phyloP scores from a whole-genome alignment of 1,140 invertebrate species.

The Solenopsis invicta region DNA sequence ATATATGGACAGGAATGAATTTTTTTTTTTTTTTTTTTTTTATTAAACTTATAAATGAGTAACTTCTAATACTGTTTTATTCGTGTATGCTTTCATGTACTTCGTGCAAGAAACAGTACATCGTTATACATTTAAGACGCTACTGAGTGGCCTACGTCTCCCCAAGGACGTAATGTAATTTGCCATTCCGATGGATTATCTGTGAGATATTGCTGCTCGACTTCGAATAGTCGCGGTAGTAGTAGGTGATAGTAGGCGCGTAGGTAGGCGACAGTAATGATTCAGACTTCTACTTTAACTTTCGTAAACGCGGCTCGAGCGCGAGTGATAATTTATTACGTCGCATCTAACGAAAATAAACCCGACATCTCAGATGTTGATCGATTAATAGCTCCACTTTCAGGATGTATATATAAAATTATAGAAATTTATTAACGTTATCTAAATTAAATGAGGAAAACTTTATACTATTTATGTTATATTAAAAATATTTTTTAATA shows the following conservation, averaged over 20 bases:
- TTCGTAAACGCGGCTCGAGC: neutral
- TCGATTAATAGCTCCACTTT: neutral
- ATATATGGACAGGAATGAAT: neutral
- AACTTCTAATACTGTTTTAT: neutral
- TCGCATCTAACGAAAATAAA: neutral
- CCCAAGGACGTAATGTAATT: conserved; percentile 10
- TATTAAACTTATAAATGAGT: neutral
- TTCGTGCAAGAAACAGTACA: neutral
- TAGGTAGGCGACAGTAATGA: conserved; percentile 38
- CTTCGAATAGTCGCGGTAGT: neutral
- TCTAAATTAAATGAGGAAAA: neutral
- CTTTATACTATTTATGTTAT: neutral
- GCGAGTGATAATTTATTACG: neutral
- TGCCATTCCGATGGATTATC: conserved; percentile 33
- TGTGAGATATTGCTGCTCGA: conserved; percentile 19
- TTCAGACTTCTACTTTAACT: conserved; percentile 32
- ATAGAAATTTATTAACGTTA: neutral
- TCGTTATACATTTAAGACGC: conserved; percentile 35
- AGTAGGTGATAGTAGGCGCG: conserved; percentile 3
- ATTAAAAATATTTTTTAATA: neutral
- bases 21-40: neutral
- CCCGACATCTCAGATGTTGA: neutral
- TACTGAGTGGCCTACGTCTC: neutral
- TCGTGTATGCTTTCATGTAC: neutral
- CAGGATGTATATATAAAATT: neutral